Evolutionary conservation across 2,797 vertebrate genomes (phyloP).

Genomic region (Champsocephalus esox): DNA sequence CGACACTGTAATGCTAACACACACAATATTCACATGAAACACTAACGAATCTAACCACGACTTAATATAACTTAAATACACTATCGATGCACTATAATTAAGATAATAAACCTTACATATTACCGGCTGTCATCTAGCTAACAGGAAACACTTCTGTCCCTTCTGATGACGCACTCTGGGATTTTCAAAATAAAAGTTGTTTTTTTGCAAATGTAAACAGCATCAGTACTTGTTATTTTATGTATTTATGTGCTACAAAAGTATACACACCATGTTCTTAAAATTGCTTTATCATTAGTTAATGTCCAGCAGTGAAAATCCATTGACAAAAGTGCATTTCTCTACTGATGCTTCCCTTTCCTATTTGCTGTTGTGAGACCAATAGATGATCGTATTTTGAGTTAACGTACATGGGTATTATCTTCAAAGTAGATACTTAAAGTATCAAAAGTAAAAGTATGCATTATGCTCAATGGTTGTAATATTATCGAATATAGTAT

Average conservation of each 20-base stretch:
- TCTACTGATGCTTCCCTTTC: too few relatives aligned
- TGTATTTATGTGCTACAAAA: neutral
- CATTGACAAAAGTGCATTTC: too few relatives aligned
- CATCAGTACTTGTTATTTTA: neutral
- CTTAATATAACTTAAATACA: neutral
- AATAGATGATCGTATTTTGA: too few relatives aligned
- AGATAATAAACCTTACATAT: neutral
- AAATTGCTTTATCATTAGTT: neutral
- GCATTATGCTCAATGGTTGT: neutral
- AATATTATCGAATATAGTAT: too few relatives aligned
- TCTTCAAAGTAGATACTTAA: neutral
- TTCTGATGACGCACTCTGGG: slow-evolving; percentile 14
- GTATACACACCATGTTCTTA: neutral
- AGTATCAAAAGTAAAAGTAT: neutral
- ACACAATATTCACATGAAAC: neutral
- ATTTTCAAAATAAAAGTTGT: slow-evolving; percentile 52
- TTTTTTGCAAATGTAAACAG: neutral
- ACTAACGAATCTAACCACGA: rapidly evolving
- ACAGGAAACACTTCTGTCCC: neutral
- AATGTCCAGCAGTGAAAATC: neutral
- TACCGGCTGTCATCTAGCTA: slow-evolving; percentile 19
- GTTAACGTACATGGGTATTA: neutral
- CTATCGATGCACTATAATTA: rapidly evolving
- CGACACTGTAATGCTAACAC: rapidly evolving
- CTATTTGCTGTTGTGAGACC: too few relatives aligned